Evolutionary conservation across 2,888 invertebrate species (phyloP), one percentile per base, ranked within the genome.

Genomic region (Pecten maximus): DNA sequence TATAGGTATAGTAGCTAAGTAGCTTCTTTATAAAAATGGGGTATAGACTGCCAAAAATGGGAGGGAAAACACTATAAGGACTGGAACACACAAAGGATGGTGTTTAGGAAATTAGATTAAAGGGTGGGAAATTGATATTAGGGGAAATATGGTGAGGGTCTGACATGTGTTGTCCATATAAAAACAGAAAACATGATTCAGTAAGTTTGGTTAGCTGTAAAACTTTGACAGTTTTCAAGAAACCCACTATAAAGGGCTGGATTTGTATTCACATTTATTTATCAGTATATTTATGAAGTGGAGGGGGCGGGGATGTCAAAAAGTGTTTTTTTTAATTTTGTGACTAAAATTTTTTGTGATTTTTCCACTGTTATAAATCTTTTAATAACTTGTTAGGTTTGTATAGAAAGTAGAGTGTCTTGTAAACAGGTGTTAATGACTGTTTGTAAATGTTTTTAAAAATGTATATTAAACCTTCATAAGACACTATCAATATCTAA

Each of bases 71-170:
- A n/a, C 54, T 28, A 35, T 35, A 8, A 28, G 74, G 35, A 35
- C 28, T 8, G 6, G 23, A 28, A 35, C 35, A 35, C 28, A 74
- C 74, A 28, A 74, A 74, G 74, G 74, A 74, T 74, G 35, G 35
- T 74, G 74, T 74, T 74, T 28, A 74, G 74, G 74, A 74, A 74
- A 74, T 74, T 74, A 74, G 74, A 74, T 74, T 74, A 74, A 74
- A 35, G 74, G 28, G 12, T 74, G 35, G 60, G 74, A 74, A 74
- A 74, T 74, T 28, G 74, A 74, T 74, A 74, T 74, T 74, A 74
- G 74, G 6, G 74, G 74, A 74, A 74, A 74, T 74, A 74, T 35
- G 74, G 74, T 23, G 28, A 8, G 35, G 15, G 74, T 23, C 74
- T 74, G 35, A 35, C 74, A 74, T 74, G 74, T 74, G 74, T 28